These are phyloP conservation scores for Phyllopteryx taeniolatus DNA, from an alignment of 2,113 vertebrate genomes.

Conservation along the genomic window DNA sequence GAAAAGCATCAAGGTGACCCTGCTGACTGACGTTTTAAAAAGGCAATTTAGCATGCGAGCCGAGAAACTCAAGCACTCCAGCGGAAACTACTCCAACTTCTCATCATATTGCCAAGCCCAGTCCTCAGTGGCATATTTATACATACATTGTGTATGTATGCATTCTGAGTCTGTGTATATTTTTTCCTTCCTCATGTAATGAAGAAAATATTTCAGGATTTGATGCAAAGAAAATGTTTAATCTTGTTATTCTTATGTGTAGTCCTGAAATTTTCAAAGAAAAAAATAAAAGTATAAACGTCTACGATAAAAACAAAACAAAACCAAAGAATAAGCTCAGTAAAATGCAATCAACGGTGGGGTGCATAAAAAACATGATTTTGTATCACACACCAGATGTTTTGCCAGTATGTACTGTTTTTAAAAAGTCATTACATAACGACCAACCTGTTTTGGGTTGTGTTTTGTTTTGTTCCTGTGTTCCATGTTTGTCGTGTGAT, in stretches of 20 bases:
- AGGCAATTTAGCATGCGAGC: conserved; percentile 52
- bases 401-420: neutral
- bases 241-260: neutral
- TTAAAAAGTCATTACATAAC: too few relatives aligned
- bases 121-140: conserved; percentile 7
- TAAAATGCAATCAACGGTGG: neutral
- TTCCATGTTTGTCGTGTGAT: too few relatives aligned
- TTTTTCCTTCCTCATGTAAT: neutral
- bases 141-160: neutral
- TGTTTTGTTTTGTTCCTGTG: too few relatives aligned
- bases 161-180: neutral
- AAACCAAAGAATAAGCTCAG: neutral
- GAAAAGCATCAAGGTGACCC: conserved; percentile 47
- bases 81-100: conserved; percentile 29
- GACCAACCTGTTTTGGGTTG: too few relatives aligned
- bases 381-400: neutral
- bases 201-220: neutral
- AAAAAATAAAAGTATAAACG: neutral
- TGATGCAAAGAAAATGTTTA: neutral
- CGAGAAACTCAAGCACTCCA: conserved; percentile 37
- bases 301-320: neutral
- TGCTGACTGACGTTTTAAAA: conserved; percentile 39
- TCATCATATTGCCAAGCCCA: conserved; percentile 32
- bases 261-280: too few relatives aligned
- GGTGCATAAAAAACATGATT: neutral